These are phyloP conservation scores for Microvelia longipes DNA, from an alignment of 1,140 invertebrate genomes.

Conservation along the genomic window DNA sequence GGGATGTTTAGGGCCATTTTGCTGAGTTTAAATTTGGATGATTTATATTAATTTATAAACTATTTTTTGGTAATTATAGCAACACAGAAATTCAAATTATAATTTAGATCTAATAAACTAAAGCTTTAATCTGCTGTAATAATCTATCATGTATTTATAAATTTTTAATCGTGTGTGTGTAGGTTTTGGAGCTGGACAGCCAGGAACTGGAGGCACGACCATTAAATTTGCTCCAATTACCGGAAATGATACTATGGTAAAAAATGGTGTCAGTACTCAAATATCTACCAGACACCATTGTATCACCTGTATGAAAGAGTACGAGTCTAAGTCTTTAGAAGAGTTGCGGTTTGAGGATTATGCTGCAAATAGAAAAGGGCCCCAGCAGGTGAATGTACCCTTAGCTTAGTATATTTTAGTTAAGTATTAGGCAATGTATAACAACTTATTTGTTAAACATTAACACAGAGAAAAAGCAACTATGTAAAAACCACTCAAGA, in stretches of 20 bases:
- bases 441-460: no score
- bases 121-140: not conserved
- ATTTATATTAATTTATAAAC: no score
- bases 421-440: no score
- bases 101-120: not conserved
- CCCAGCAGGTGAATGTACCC: slow-evolving; percentile 30
- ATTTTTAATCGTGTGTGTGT: slow-evolving; percentile 10
- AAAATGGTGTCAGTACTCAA: slow-evolving; percentile 60
- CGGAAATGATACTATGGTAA: slow-evolving; percentile 81
- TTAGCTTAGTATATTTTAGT: no score
- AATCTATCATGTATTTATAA: not conserved
- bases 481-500: no score
- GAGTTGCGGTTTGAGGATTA: slow-evolving; percentile 91
- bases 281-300: slow-evolving; percentile 87
- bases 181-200: slow-evolving; percentile 41
- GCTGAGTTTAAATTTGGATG: no score
- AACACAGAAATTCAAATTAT: no score
- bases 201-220: slow-evolving; percentile 45
- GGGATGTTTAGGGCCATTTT: no score
- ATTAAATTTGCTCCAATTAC: slow-evolving; percentile 72
- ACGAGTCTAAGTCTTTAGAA: slow-evolving; percentile 84
- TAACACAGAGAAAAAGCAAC: no score
- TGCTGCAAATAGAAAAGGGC: slow-evolving; percentile 67
- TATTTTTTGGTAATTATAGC: no score
- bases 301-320: slow-evolving; percentile 96